These are phyloP conservation scores for Macropodus opercularis DNA, from an alignment of 2,797 vertebrate species.

Conservation along the genomic window DNA sequence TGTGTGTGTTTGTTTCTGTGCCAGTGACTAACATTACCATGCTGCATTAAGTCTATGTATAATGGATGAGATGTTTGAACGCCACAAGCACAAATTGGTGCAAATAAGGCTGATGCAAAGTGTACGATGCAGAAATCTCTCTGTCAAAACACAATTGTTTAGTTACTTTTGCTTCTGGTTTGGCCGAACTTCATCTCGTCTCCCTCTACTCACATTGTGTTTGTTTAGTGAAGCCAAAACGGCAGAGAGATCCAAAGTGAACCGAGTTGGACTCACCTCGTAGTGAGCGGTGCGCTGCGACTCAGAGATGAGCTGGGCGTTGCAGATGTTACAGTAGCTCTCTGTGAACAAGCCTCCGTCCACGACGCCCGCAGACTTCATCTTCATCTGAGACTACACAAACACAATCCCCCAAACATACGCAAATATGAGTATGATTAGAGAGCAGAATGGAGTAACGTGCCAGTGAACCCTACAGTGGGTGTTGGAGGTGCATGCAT, in stretches of 20 bases:
- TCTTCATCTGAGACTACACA: conserved; percentile 78
- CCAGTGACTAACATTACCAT: conserved; percentile 51
- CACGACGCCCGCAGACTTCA: conserved; percentile 81
- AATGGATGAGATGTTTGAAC: conserved; percentile 70
- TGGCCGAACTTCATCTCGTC: neutral
- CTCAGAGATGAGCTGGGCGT: conserved; percentile 86
- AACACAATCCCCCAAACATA: conserved; percentile 47
- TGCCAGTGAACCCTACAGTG: conserved; percentile 38
- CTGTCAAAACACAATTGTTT: conserved; percentile 18
- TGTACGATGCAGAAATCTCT: conserved; percentile 34
- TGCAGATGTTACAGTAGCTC: conserved; percentile 87
- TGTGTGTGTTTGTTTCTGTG: conserved; percentile 47
- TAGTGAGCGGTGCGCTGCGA: conserved; percentile 86
- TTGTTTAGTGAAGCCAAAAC: conserved; percentile 7
- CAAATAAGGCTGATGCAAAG: conserved; percentile 66
- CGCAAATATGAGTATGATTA: conserved; percentile 45
- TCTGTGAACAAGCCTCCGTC: conserved; percentile 84
- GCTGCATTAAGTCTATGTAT: conserved; percentile 68
- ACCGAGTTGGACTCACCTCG: conserved; percentile 73
- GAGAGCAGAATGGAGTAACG: conserved; percentile 36
- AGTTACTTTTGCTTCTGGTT: neutral
- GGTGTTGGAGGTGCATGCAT: conserved; percentile 33
- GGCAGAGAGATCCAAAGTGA: conserved; percentile 5
- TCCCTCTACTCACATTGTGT: conserved; percentile 4
- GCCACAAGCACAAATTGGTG: conserved; percentile 63